Conservation (phyloP, 2,797 vertebrate genomes). For the Chelidonichthys spinosus region DNA sequence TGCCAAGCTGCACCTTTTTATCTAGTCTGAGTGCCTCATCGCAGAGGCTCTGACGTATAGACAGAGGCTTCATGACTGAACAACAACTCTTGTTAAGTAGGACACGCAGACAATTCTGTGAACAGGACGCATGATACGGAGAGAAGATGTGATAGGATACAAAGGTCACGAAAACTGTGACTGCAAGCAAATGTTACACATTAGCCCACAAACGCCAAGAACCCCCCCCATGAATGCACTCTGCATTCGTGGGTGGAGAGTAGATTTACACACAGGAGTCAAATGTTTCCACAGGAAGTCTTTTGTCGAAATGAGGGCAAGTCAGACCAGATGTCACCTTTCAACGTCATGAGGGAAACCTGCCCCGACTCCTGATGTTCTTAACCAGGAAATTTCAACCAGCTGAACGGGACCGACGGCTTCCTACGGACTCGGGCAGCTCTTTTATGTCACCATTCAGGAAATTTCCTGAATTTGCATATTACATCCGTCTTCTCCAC, state of each 20-base stretch:
- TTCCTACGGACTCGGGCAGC: too few species aligned
- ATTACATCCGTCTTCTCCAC: not conserved
- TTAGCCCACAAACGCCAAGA: slow-evolving; percentile 32
- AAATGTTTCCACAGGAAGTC: slow-evolving; percentile 70
- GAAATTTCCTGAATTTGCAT: not conserved
- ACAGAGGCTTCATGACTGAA: not conserved
- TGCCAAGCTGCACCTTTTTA: not conserved
- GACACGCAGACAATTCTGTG: not conserved
- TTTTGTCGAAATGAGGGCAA: slow-evolving; percentile 11
- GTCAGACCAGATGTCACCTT: slow-evolving; percentile 29
- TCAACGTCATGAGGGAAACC: slow-evolving; percentile 33
- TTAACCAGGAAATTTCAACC: slow-evolving; percentile 44
- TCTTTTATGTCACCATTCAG: not conserved
- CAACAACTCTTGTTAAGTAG: not conserved
- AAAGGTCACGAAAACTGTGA: slow-evolving; percentile 57
- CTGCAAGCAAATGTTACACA: not conserved
- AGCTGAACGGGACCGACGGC: slow-evolving; percentile 11
- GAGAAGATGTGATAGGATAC: not conserved
- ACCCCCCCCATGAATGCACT: slow-evolving; percentile 16
- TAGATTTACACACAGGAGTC: slow-evolving; percentile 37
- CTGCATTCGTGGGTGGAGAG: slow-evolving; percentile 37
- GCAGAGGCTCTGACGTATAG: not conserved
- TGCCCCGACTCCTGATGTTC: slow-evolving; percentile 26
- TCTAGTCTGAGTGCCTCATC: not conserved
- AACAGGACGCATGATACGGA: not conserved